Base-by-base conservation (phyloP, 1,140 invertebrate genomes). In the Pseudoatta argentina region DNA sequence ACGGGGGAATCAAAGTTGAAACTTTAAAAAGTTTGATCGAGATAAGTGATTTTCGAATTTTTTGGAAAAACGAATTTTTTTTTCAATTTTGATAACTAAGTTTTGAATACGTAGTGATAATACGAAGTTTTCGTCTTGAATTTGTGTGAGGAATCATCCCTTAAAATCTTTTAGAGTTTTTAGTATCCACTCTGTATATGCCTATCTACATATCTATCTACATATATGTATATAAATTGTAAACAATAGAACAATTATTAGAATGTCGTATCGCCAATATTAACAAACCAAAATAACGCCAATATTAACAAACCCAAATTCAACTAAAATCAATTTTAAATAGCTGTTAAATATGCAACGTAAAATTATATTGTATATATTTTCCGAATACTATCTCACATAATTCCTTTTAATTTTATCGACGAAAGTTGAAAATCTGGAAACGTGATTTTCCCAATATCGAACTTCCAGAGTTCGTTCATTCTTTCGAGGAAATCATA, bases 361-460 rank as follows among this genome's bases (percentile, higher is more conserved):
- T 3, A 51, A 66, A 21, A 69, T 34, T 34, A 34, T 55, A 18
- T 67, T 12, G 16, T 44, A 24, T 18, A 44, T 44, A 75, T 39
- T 12, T 57, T 16, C 10, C 21, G 21, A 24, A 21, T 44, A 21
- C 51, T 7, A 2, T 0, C 51, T 18, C 10, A 14, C 18, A 12
- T 59, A 44, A 55, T 18, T 39, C 14, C 3, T 16, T 63, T 44
- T 30, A 27, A 77, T 51, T 64, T 77, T n/a, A 1, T 1, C 30
- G n/a, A 21, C n/a, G 1, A 72, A 72, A 72, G 4, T 16, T 27
- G 8, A 30, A 55, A 72, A 55, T 27, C 27, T 27, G 7, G 18
- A 34, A 59, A 39, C 27, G 18, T 34, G n/a, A 44, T 67, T 77
- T 30, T 76, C n/a, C 34, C 34, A 61, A 77, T 63, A 77, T n/a